Evolutionary conservation across 2,797 vertebrate genomes (phyloP).

Genomic region (Alfaro cultratus): DNA sequence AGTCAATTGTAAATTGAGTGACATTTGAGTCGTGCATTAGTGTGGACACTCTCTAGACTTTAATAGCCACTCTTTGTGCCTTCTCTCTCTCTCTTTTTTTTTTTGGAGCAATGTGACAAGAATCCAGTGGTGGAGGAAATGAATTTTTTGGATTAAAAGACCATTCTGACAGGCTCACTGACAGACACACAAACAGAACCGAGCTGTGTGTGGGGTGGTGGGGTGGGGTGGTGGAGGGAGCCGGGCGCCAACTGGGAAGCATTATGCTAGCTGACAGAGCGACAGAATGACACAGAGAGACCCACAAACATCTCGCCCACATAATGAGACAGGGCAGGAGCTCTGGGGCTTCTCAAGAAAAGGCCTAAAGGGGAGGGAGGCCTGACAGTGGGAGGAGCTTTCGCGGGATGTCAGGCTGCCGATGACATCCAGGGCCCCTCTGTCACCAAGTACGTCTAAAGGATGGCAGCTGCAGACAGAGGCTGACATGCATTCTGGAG

Average conservation of each 20-base stretch:
- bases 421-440: slow-evolving; percentile 61
- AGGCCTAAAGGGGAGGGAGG: slow-evolving; percentile 12
- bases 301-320: slow-evolving; percentile 78
- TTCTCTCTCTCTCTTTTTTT: slow-evolving; percentile 9
- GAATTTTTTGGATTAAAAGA: slow-evolving; percentile 45
- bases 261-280: slow-evolving; percentile 76
- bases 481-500: slow-evolving; percentile 40
- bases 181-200: slow-evolving; percentile 55
- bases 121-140: slow-evolving; percentile 55
- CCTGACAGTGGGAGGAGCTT: slow-evolving; percentile 49
- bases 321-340: slow-evolving; percentile 80
- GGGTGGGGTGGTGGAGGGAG: slow-evolving; percentile 31
- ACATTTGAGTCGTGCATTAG: slow-evolving; percentile 71
- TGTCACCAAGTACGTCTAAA: slow-evolving; percentile 66
- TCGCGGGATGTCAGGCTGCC: slow-evolving; percentile 59
- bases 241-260: slow-evolving; percentile 70
- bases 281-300: slow-evolving; percentile 68
- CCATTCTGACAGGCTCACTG: slow-evolving; percentile 38
- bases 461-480: slow-evolving; percentile 65
- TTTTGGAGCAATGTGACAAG: slow-evolving; percentile 53
- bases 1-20: slow-evolving; percentile 64
- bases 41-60: slow-evolving; percentile 50
- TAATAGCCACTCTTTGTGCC: slow-evolving; percentile 48
- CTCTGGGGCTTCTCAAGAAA: slow-evolving; percentile 50
- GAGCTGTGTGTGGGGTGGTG: slow-evolving; percentile 52